Evolutionary conservation across 2,797 vertebrate species (phyloP).

Genomic region (Pempheris klunzingeri): DNA sequence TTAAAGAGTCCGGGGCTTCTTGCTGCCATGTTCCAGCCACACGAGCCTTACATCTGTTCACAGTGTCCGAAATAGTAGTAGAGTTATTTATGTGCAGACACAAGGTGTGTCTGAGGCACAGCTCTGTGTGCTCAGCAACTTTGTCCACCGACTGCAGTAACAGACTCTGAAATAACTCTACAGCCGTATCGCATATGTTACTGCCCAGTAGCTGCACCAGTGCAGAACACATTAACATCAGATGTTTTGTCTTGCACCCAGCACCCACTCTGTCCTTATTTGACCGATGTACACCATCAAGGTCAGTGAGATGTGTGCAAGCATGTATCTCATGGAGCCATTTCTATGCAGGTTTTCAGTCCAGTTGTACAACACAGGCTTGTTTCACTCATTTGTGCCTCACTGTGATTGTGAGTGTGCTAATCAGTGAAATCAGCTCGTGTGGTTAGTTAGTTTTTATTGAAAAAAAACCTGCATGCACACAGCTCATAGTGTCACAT

Average conservation of each 20-base stretch:
- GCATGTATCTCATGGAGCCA: neutral
- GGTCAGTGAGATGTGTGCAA: conserved; percentile 35
- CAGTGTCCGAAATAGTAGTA: conserved; percentile 56
- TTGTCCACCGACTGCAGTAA: conserved; percentile 41
- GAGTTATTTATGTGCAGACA: conserved; percentile 59
- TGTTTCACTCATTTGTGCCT: conserved; percentile 15
- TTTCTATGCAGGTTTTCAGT: conserved; percentile 22
- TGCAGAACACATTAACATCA: conserved; percentile 5
- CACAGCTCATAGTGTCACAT: conserved; percentile 21
- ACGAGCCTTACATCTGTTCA: conserved; percentile 54
- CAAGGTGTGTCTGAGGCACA: conserved; percentile 51
- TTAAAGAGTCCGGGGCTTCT: conserved; percentile 3
- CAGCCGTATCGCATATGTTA: conserved; percentile 42
- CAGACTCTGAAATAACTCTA: conserved; percentile 61
- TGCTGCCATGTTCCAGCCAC: conserved; percentile 12
- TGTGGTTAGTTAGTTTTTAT: conserved; percentile 19
- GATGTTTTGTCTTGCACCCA: conserved; percentile 9
- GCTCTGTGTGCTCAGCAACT: conserved; percentile 26
- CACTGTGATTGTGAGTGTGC: conserved; percentile 14
- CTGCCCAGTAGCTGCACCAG: conserved; percentile 12
- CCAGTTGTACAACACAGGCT: conserved; percentile 16
- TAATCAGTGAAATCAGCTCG: conserved; percentile 26
- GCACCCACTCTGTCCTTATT: conserved; percentile 23
- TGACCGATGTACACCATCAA: conserved; percentile 37
- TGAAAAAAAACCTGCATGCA: conserved; percentile 14